Conservation (phyloP, 2,888 invertebrate genomes). For the Callyntrura guangdongensis region DNA sequence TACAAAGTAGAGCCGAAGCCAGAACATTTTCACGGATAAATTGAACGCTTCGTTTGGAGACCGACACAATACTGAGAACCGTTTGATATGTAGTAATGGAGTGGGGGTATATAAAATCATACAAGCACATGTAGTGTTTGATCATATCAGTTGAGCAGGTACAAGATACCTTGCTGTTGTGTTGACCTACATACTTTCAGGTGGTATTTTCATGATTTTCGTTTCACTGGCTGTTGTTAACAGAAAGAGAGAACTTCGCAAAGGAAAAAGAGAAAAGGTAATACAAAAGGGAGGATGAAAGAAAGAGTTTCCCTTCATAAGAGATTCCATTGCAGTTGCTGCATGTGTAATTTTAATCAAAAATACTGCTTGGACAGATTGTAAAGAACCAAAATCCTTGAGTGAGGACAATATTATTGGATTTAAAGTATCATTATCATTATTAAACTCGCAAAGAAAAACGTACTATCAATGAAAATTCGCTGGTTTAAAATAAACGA, state of each 20-base stretch:
- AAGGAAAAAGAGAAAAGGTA: slow-evolving; percentile 17
- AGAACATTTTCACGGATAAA: neutral
- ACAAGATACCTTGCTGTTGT: slow-evolving; percentile 46
- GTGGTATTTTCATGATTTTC: slow-evolving; percentile 71
- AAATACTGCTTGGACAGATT: neutral
- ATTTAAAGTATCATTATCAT: no score
- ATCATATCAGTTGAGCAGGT: neutral
- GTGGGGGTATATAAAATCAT: neutral
- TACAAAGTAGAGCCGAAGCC: neutral
- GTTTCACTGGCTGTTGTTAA: slow-evolving; percentile 31
- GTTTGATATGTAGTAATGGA: no score
- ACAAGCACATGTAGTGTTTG: slow-evolving; percentile 14
- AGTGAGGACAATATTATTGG: no score
- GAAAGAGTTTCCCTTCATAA: slow-evolving; percentile 27
- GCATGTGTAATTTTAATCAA: slow-evolving; percentile 1
- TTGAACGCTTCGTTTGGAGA: slow-evolving; percentile 1
- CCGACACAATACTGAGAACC: no score
- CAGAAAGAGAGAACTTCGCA: slow-evolving; percentile 23
- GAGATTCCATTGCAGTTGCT: neutral
- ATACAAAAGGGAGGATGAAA: slow-evolving; percentile 38
- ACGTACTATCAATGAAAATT: no score
- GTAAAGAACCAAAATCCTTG: no score
- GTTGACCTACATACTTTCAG: slow-evolving; percentile 67
- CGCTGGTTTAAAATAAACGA: no score
- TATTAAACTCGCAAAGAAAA: no score